These are phyloP conservation scores for Oncorhynchus keta DNA, from an alignment of 2,113 vertebrate genomes.

Conservation along the genomic window DNA sequence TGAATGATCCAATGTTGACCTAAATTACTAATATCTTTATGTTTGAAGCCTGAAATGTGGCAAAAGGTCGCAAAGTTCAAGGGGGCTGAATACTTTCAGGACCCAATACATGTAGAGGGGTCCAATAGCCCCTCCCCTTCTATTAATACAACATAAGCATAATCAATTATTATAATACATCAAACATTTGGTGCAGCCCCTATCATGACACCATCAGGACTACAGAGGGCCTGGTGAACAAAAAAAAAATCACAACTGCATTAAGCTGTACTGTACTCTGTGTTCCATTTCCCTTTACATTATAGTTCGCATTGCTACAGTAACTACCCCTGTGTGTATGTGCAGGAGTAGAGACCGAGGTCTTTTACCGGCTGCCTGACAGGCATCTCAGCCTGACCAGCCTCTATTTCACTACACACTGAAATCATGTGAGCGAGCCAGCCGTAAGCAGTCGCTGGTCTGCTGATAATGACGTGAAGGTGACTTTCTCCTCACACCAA, in stretches of 20 bases:
- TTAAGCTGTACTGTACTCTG: not conserved
- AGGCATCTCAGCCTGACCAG: not conserved
- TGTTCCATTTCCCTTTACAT: too few species aligned
- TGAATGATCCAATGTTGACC: too few species aligned
- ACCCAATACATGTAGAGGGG: too few species aligned
- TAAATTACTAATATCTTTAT: too few species aligned
- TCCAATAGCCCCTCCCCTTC: too few species aligned
- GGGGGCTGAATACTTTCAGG: too few species aligned
- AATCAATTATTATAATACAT: too few species aligned
- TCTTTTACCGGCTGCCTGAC: too few species aligned
- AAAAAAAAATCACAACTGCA: not conserved
- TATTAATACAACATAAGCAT: too few species aligned
- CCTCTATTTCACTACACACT: constrained; percentile 51
- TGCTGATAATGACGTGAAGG: constrained; percentile 60
- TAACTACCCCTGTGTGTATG: not conserved
- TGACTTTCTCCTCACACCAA: constrained; percentile 68
- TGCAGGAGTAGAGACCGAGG: not conserved
- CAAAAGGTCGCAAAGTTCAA: too few species aligned
- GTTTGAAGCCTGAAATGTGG: too few species aligned
- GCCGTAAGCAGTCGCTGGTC: not conserved
- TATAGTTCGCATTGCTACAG: not conserved
- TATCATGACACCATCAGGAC: not conserved
- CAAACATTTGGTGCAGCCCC: too few species aligned
- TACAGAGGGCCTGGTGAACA: not conserved
- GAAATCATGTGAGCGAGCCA: constrained; percentile 36